Evolutionary conservation across 2,797 vertebrate genomes (phyloP), one percentile per base, ranked within the genome.

Genomic region (Acanthurus leucopareius): DNA sequence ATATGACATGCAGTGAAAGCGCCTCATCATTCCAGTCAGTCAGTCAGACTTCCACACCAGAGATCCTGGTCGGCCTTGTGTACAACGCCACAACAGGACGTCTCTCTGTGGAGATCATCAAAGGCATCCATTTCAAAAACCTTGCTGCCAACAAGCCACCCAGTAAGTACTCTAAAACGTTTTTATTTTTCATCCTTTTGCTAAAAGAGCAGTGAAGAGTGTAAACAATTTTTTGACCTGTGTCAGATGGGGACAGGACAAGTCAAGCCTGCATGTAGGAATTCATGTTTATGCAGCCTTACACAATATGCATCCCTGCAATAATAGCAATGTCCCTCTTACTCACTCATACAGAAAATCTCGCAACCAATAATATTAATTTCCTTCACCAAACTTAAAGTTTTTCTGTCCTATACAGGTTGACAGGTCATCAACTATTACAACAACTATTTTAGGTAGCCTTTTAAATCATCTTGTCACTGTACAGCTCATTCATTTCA

Each of bases 91-190:
- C 98, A 11, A 99, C 98, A 16, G 98, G 98, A 86, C 97, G 97
- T 77, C 96, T 99, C 69, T 97, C 98, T 2, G 98, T 98, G 88
- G 98, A 99, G 94, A 94, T 99, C 94, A 99, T 99, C 94, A 99
- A 97, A 95, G 98, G 98, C 92, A 98, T 97, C 94, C 97, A 99
- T 93, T 99, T 99, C 95, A 99, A 97, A 95, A 98, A 99, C 93
- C 93, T 99, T 91, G 95, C 98, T 86, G 96, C 97, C 77, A 98
- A 98, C 96, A 98, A 98, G 96, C 97, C 98, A 95, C 98, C 97
- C 95, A 98, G 98, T 99, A 97, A 99, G 98, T 97, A 95, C 87
- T 90, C 91, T 91, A 83, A 78, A 86, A 16, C 14, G 49, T 2
- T 56, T 45, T 89, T 90, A 0, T 45, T 77, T 77, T 90, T 71